Percentiles rank a stretch among this genome's conserved stretches.
These are phyloP conservation scores for Polypterus senegalus DNA, from an alignment of 2,113 vertebrate species.

Conservation along the genomic window DNA sequence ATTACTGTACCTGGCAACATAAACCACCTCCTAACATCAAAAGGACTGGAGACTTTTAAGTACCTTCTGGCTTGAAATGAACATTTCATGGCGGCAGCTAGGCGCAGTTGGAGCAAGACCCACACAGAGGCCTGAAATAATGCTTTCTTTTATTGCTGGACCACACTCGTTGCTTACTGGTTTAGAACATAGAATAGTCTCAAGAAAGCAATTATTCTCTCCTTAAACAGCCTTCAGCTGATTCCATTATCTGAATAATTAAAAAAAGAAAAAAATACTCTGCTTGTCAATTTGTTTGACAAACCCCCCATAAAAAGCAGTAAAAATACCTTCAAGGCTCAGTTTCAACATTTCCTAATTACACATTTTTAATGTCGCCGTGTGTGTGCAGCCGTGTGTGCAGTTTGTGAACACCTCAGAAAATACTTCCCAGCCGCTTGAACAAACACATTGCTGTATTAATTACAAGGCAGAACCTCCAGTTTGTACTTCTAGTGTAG, in stretches of 20 bases:
- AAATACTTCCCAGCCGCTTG: conserved; percentile 33
- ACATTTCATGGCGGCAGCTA: too few species aligned
- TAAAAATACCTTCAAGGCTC: background rate
- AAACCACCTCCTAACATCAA: too few species aligned
- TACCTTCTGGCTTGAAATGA: too few species aligned
- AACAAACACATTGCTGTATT: background rate
- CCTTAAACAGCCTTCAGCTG: conserved; percentile 2
- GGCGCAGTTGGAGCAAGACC: too few species aligned
- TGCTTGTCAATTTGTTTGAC: background rate
- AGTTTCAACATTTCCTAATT: background rate
- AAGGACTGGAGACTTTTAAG: too few species aligned
- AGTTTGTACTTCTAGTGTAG: background rate
- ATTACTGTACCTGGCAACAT: too few species aligned
- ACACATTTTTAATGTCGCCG: background rate
- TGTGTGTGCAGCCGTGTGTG: background rate
- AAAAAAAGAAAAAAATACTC: background rate
- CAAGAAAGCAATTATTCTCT: too few species aligned
- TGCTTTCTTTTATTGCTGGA: too few species aligned
- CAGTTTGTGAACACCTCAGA: conserved; percentile 4
- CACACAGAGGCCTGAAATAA: too few species aligned
- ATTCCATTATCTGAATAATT: background rate
- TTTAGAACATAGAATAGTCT: too few species aligned
- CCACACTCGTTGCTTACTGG: too few species aligned
- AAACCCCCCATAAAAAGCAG: background rate
- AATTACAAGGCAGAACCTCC: conserved; percentile 7